Evolutionary conservation across 1,140 invertebrate species (phyloP), one percentile per base, ranked within the genome.

Genomic region (Cydia pomonella): DNA sequence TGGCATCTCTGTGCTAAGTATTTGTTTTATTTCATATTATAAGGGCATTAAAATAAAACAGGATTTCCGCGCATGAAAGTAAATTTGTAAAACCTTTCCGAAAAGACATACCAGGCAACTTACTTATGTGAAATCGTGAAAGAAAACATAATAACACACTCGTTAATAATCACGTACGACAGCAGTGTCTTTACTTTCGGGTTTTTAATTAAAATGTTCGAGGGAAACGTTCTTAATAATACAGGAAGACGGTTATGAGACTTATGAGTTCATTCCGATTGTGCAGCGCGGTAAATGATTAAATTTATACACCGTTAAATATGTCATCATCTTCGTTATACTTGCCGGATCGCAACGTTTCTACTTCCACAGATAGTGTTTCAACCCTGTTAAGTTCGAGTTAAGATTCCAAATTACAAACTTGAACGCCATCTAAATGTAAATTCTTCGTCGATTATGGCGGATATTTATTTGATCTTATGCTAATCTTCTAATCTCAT

Each of bases 401-500:
- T 23, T 59, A 59, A 59, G 53, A 59, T 23, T 59, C 27, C 29
- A 69, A 69, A 69, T 69, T 33, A 69, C 64, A n/a, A 69, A 41
- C n/a, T 69, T 41, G 16, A 38, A 69, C 27, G 29, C 29, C 27
- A 69, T 69, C 33, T 69, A 69, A 38, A 69, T 69, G 64, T n/a
- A 13, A 69, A 69, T 69, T n/a, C 27, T 29, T 66, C 63, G 27
- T 33, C 64, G 64, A 69, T 33, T 69, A 69, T 69, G 29, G 27
- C 33, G 16, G 27, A 59, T 59, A 33, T 69, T 33, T 69, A 69
- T 69, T 64, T 69, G 18, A 69, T 69, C n/a, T 18, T 41, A 69
- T 69, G 64, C 64, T 33, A 69, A 69, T 69, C 29, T 69, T 10
- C 27, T 69, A 73, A 66, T 74, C 76, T 77, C 74, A 77, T 77